Base-by-base conservation (phyloP, 2,888 invertebrate genomes). In the Agrotis puta region DNA sequence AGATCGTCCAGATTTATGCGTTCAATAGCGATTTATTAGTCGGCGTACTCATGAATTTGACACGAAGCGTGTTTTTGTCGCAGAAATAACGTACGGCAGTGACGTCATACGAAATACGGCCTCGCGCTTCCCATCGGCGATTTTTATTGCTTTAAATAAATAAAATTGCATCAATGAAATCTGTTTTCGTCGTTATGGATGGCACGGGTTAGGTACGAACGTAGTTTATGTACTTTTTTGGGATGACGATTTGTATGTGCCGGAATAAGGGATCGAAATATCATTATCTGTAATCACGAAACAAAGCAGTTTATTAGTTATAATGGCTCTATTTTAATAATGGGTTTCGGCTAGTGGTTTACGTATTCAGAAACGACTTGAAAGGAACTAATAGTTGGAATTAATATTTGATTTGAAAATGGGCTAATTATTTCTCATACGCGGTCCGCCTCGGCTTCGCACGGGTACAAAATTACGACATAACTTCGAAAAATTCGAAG, bases 131-230 rank as follows among this genome's bases (percentile, higher is more conserved):
- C 71, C 83, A 82, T 82, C 70, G 74, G 48, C 20, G 75, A 79
- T 82, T 84, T 89, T 88, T 88, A 89, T 88, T 86, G 89, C 82
- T 77, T 78, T 81, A 85, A 87, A 90, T 89, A 89, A 88, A 90
- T 90, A 88, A 88, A 88, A 87, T 74, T 84, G 85, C 84, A 86
- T 87, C 85, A 86, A 87, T 87, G 85, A 82, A 85, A 86, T 86
- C 81, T 76, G 85, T 80, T 80, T 82, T 75, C 62, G 61, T 24
- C 20, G 77, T 85, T 74, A 81, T 82, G 45, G 61, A 83, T 83
- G 61, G 50, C 27, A 7, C 5, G 63, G 62, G 69, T 73, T 73
- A 67, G 77, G 53, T 73, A 73, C 9, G 22, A 11, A 33, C 4
- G 27, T 70, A 13, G 56, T 66, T 81, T 79, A 77, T 81, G 47